phyloP scores from a whole-genome alignment of 2,888 invertebrate species.

The Trachelus iudaicus region DNA sequence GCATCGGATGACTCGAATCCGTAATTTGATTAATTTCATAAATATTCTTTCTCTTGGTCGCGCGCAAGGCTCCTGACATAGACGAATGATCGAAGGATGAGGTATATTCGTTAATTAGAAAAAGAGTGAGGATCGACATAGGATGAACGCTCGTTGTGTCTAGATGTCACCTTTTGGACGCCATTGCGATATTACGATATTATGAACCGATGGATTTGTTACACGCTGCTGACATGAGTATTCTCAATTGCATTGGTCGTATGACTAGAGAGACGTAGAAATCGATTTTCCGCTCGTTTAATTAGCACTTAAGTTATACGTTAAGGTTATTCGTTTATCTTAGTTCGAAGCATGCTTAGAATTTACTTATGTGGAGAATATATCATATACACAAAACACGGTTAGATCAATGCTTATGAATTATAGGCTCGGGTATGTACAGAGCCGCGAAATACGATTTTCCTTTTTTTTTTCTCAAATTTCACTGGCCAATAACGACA shows the following conservation, averaged over 20 bases:
- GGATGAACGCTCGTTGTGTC: background rate
- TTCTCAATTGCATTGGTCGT: conserved; percentile 6
- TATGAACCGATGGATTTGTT: background rate
- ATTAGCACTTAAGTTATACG: background rate
- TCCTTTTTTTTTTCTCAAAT: background rate
- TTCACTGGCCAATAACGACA: background rate
- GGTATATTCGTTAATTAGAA: background rate
- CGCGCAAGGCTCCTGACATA: too few species aligned
- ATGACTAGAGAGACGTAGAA: conserved; percentile 7
- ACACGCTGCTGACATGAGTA: background rate
- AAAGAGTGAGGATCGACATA: background rate
- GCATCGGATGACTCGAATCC: too few species aligned
- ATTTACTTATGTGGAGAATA: background rate
- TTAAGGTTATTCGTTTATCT: background rate
- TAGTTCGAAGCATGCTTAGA: conserved; percentile 3
- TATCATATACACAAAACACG: conserved; percentile 1
- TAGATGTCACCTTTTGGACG: background rate
- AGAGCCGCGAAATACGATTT: background rate
- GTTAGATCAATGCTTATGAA: background rate
- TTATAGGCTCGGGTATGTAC: background rate
- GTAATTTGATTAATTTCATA: too few species aligned
- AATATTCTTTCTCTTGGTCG: too few species aligned
- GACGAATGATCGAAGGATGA: background rate
- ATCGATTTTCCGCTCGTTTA: background rate
- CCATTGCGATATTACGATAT: background rate